Evolutionary conservation across 2,797 vertebrate genomes (phyloP), one percentile per base, ranked within the genome.

Genomic region (Simalia tracyae): DNA sequence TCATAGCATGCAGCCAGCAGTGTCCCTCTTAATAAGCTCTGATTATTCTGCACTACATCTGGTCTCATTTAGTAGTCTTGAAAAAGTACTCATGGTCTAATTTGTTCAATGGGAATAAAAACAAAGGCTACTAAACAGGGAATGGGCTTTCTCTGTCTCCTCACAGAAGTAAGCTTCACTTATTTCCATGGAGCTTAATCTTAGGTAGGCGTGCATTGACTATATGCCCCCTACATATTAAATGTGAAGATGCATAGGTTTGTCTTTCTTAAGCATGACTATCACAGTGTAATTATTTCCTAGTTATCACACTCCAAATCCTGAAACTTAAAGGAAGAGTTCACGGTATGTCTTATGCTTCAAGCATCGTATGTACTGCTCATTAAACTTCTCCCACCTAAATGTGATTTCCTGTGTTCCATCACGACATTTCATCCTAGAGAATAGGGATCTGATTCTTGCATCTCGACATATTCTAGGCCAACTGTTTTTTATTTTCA

Each of bases 261-360:
- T 54, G 63, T 89, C 26, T 50, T 92, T 95, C 95, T 91, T 90
- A 91, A 89, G 22, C 46, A 28, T n/a, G 93, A 2, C 3, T 87
- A 42, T 60, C 76, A 87, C 6, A 31, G 89, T 57, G 17, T 76
- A 36, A 92, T 10, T 28, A 8, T 92, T 90, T 68, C 31, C 17
- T 89, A 7, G 81, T 86, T 94, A 91, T 66, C 0, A 1, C 89
- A 11, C 92, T 96, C 93, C 56, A 89, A 72, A 17, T 88, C 36
- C 24, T 90, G 50, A 14, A 3, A 54, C 0, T 92, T 76, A 91
- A 94, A 81, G 61, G 59, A 64, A 94, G 15, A 81, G 31, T 9
- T 22, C 42, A 26, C 84, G 26, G 1, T 4, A 1, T 68, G 0
- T 57, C 1, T 89, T 91, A 17, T 6, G 87, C 54, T 50, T 93